These are phyloP conservation scores for Thinocorus orbignyianus DNA, from an alignment of 2,113 vertebrate genomes.

Conservation along the genomic window DNA sequence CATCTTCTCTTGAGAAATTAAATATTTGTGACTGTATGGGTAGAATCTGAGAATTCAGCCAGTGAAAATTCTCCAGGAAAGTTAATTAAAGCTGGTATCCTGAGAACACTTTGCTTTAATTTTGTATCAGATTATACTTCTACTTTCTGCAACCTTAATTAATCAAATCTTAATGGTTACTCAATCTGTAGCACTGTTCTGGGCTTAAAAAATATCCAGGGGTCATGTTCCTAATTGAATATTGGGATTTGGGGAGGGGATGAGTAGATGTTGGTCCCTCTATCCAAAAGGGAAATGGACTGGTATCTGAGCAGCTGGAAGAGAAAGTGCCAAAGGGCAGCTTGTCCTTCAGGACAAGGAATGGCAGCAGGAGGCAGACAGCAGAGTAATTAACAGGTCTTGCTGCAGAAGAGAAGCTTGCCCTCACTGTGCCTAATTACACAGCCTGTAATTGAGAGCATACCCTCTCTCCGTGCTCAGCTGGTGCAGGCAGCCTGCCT, in stretches of 20 bases:
- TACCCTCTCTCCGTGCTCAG: not conserved
- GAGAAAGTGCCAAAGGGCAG: not conserved
- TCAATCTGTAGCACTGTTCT: not conserved
- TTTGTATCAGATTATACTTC: slow-evolving; percentile 33
- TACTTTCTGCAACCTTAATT: slow-evolving; percentile 34
- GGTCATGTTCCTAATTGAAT: slow-evolving; percentile 3
- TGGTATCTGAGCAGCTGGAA: not conserved
- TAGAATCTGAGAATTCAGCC: slow-evolving; percentile 27
- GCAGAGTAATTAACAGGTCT: slow-evolving; percentile 24
- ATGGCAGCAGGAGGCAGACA: not conserved
- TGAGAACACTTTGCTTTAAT: slow-evolving; percentile 39
- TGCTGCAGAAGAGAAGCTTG: not conserved
- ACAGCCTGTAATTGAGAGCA: not conserved
- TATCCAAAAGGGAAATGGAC: not conserved
- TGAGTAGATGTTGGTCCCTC: not conserved
- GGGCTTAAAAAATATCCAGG: not conserved
- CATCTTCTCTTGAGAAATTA: slow-evolving; percentile 21
- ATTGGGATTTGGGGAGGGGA: not conserved
- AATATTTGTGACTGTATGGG: not conserved
- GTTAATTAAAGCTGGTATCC: slow-evolving; percentile 49
- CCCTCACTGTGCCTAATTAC: not conserved
- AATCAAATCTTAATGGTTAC: slow-evolving; percentile 33
- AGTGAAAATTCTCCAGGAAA: not conserved
- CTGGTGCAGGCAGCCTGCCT: not conserved
- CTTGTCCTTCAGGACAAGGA: slow-evolving; percentile 7